Evolutionary conservation across 1,140 invertebrate genomes (phyloP).

Genomic region (Arion vulgaris): DNA sequence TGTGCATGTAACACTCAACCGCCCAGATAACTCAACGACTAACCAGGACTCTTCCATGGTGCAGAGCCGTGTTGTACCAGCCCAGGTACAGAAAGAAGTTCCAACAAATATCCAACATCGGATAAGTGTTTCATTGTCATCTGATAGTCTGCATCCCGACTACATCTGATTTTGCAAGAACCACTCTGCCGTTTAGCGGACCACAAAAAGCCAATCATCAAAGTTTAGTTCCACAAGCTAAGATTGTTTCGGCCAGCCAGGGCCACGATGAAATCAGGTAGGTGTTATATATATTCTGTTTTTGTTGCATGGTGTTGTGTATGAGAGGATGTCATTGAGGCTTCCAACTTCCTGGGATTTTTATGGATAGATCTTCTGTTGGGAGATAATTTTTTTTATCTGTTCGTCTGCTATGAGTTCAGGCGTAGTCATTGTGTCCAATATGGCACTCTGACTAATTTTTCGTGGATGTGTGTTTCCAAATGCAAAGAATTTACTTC

Average conservation of each 20-base stretch:
- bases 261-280: slow-evolving; percentile 14
- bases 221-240: slow-evolving; percentile 9
- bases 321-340: no score
- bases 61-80: background rate
- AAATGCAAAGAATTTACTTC: no score
- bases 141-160: slow-evolving; percentile 1
- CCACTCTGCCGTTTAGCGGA: background rate
- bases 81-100: slow-evolving; percentile 9
- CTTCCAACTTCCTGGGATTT: no score
- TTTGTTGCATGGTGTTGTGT: no score
- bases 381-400: no score
- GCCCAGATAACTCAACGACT: background rate
- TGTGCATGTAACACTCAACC: slow-evolving; percentile 29
- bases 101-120: slow-evolving; percentile 14
- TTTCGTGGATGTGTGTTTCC: no score
- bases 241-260: slow-evolving; percentile 15
- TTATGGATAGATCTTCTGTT: no score
- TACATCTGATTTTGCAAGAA: background rate
- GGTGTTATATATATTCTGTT: no score
- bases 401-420: no score
- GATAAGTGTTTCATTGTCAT: slow-evolving; percentile 26
- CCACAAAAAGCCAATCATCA: background rate
- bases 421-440: no score
- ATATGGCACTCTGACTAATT: no score
- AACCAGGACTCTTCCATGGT: background rate